Conservation (phyloP, 2,797 vertebrate genomes). For the Carapus acus region DNA sequence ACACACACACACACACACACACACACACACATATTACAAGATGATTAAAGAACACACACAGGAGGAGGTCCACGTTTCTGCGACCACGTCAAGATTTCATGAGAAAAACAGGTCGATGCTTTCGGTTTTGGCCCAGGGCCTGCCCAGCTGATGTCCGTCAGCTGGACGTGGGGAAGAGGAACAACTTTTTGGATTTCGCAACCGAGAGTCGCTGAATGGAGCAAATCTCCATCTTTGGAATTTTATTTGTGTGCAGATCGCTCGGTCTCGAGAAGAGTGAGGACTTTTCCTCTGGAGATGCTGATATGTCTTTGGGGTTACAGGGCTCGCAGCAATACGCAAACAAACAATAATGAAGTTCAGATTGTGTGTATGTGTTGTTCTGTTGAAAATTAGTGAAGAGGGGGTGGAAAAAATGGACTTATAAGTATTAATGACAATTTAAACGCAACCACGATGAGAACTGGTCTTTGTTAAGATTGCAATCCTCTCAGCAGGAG, state of each 20-base stretch:
- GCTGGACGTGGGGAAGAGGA: constrained; percentile 30
- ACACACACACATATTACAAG: neutral
- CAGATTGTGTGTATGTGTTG: too few species aligned
- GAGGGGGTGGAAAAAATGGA: too few species aligned
- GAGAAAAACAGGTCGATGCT: too few species aligned
- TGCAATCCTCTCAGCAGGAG: too few species aligned
- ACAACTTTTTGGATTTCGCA: constrained; percentile 29
- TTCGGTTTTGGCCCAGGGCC: neutral
- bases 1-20: neutral
- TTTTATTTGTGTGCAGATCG: neutral
- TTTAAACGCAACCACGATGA: too few species aligned
- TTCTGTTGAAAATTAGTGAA: too few species aligned
- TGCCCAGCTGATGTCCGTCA: constrained; percentile 28
- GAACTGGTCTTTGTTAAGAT: too few species aligned
- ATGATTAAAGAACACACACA: neutral
- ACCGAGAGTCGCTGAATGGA: neutral
- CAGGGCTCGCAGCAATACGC: too few species aligned
- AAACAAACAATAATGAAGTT: too few species aligned
- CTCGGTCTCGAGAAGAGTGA: neutral
- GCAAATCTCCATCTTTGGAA: neutral
- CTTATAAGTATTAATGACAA: too few species aligned
- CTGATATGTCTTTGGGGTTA: neutral
- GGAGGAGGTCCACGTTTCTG: neutral
- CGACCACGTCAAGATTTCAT: neutral
- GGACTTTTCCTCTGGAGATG: neutral